Percentiles rank a stretch among this genome's conserved stretches.
phyloP scores from a whole-genome alignment of 2,888 invertebrate species.

The Ecliptopera silaceata region DNA sequence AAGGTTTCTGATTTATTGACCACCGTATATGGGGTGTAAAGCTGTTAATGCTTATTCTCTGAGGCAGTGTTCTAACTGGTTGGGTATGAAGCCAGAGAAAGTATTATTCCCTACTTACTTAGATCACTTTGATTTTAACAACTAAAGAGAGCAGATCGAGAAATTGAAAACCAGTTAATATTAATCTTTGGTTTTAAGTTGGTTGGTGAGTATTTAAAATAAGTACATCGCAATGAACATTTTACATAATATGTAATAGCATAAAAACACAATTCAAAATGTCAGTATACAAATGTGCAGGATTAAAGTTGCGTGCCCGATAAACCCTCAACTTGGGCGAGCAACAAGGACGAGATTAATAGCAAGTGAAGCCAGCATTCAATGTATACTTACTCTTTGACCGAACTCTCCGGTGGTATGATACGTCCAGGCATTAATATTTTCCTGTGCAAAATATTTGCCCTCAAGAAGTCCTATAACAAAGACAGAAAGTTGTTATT shows the following conservation, averaged over 20 bases:
- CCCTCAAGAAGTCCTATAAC: slow-evolving; percentile 65
- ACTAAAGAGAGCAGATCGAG: background rate
- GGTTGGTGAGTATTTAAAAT: background rate
- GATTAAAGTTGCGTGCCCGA: slow-evolving; percentile 34
- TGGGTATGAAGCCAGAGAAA: background rate
- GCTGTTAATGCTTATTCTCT: slow-evolving; percentile 43
- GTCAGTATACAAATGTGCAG: slow-evolving; percentile 11
- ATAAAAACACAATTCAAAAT: slow-evolving; percentile 1
- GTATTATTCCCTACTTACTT: background rate
- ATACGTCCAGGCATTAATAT: slow-evolving; percentile 71
- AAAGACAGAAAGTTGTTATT: slow-evolving; percentile 43
- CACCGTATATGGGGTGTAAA: slow-evolving; percentile 57
- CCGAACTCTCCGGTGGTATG: slow-evolving; percentile 65
- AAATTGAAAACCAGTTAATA: background rate
- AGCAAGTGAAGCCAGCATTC: slow-evolving; percentile 44
- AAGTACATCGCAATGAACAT: background rate
- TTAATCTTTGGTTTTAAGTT: background rate
- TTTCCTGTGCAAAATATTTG: slow-evolving; percentile 68
- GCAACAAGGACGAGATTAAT: slow-evolving; percentile 48
- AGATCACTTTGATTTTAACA: background rate
- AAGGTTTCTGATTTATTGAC: slow-evolving; percentile 69
- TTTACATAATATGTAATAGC: background rate
- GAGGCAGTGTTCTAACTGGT: slow-evolving; percentile 12
- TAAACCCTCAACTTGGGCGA: slow-evolving; percentile 53
- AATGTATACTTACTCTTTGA: slow-evolving; percentile 65